A percentile compares a stretch with the other conserved stretches of the same genome.
phyloP scores from a whole-genome alignment of 2,113 vertebrate species.

The Barnardius zonarius region DNA sequence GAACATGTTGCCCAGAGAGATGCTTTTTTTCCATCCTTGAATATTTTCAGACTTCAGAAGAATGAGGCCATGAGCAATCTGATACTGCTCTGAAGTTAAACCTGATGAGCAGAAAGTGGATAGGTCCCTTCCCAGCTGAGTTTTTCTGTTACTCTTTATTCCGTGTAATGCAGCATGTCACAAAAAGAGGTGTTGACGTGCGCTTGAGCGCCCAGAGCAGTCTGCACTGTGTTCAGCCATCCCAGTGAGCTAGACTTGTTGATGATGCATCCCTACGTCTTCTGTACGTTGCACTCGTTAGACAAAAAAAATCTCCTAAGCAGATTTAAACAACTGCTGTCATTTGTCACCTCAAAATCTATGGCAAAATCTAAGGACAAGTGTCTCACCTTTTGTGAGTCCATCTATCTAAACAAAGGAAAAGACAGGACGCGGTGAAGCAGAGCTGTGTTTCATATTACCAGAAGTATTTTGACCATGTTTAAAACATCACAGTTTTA shows the following conservation, averaged over 20 bases:
- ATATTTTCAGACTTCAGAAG: background rate
- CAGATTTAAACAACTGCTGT: background rate
- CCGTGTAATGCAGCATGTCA: fast-evolving
- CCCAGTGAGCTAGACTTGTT: background rate
- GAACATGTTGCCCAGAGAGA: background rate
- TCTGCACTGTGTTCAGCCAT: background rate
- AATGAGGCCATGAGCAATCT: background rate
- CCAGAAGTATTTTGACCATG: background rate
- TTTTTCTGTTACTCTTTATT: background rate
- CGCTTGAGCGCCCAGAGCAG: background rate
- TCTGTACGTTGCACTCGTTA: background rate
- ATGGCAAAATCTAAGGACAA: background rate
- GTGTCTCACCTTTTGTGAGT: background rate
- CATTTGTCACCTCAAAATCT: background rate
- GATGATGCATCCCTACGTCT: background rate
- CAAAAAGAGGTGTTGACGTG: background rate
- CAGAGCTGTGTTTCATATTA: background rate
- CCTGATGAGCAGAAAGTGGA: background rate
- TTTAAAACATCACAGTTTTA: background rate
- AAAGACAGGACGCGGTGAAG: background rate
- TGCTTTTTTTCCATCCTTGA: fast-evolving
- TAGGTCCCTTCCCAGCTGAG: background rate
- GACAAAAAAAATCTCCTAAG: background rate
- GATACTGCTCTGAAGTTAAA: background rate
- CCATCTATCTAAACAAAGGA: background rate